Conservation (phyloP, 2,113 vertebrate genomes). For the Brachypteracias leptosomus region DNA sequence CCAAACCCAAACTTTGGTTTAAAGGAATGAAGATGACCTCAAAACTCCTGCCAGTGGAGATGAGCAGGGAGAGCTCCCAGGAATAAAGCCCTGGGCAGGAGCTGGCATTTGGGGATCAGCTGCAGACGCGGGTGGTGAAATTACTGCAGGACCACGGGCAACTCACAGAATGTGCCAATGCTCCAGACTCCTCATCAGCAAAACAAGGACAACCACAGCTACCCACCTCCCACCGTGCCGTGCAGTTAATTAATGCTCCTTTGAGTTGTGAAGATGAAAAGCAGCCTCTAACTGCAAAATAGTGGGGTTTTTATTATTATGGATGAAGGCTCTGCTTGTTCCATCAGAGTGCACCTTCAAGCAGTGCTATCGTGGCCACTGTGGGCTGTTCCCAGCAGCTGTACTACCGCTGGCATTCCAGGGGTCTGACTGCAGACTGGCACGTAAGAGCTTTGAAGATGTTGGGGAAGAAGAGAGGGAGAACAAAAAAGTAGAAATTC, state of each 20-base stretch:
- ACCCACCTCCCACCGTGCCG: background rate
- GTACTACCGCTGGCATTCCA: background rate
- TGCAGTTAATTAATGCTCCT: conserved; percentile 40
- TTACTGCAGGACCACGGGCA: background rate
- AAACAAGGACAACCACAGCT: background rate
- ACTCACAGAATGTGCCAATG: background rate
- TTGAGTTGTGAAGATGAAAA: conserved; percentile 45
- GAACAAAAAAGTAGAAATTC: background rate
- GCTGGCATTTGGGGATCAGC: background rate
- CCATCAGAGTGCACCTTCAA: background rate
- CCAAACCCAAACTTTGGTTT: background rate
- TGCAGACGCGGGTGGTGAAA: background rate
- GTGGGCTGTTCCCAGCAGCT: background rate
- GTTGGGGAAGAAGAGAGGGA: background rate
- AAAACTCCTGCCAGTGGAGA: background rate
- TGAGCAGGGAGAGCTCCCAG: background rate
- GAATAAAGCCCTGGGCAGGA: background rate
- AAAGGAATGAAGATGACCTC: background rate
- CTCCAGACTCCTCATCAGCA: conserved; percentile 4
- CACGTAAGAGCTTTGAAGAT: background rate
- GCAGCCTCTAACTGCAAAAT: background rate
- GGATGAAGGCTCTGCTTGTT: conserved; percentile 23
- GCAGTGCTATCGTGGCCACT: background rate
- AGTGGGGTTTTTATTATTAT: background rate
- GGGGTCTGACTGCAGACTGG: background rate